phyloP scores from a whole-genome alignment of 2,113 vertebrate species.

The Chrysemys picta region DNA sequence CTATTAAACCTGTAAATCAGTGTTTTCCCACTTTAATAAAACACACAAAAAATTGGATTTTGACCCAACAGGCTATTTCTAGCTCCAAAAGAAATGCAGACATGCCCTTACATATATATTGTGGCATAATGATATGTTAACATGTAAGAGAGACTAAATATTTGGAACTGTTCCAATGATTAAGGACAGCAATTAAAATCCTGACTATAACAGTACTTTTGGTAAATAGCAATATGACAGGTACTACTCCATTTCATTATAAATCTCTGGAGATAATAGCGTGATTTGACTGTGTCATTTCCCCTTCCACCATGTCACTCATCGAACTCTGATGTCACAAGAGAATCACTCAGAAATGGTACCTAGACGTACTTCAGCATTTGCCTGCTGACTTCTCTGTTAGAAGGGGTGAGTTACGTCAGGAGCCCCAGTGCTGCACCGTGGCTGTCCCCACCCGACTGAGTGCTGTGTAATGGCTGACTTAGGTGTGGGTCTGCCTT shows the following conservation, averaged over 20 bases:
- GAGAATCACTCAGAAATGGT: constrained; percentile 27
- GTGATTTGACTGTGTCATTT: constrained; percentile 8
- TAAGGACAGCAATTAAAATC: constrained; percentile 69
- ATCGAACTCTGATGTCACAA: constrained; percentile 1
- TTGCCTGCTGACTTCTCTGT: constrained; percentile 35
- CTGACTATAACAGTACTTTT: constrained; percentile 64
- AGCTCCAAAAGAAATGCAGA: constrained; percentile 56
- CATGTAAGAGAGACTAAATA: constrained; percentile 69
- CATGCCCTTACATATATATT: neutral
- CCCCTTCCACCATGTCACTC: neutral
- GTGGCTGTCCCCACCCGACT: neutral
- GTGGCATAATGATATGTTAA: constrained; percentile 59
- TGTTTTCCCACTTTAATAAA: constrained; percentile 63
- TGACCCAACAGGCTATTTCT: constrained; percentile 66
- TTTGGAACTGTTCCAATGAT: constrained; percentile 74
- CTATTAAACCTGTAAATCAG: constrained; percentile 76
- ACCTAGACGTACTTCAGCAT: neutral
- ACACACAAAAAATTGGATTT: constrained; percentile 62
- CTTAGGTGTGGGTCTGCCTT: neutral
- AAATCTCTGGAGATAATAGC: constrained; percentile 13
- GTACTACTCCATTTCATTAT: constrained; percentile 29
- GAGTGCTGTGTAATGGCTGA: neutral
- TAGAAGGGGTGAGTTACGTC: constrained; percentile 14
- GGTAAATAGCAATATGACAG: constrained; percentile 72
- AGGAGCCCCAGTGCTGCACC: neutral